Conservation (phyloP, 2,113 vertebrate species). For the Butastur rufipennis region DNA sequence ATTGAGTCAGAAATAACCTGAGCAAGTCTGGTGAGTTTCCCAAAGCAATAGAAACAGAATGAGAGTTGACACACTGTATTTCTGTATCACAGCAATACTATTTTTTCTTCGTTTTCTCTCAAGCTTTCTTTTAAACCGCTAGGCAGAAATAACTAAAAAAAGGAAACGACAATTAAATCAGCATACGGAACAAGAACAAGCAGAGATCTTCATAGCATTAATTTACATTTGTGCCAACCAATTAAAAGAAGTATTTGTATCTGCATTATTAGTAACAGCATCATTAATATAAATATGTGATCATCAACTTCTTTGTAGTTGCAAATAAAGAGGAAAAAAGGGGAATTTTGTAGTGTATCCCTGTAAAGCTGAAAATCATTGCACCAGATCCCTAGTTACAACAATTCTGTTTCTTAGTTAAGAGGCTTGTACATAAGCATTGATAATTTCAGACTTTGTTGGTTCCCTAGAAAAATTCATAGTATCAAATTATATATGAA, state of each 20-base stretch:
- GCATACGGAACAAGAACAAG: neutral
- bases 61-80: neutral
- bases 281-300: neutral
- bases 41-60: neutral
- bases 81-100: neutral
- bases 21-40: neutral
- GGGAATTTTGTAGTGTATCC: neutral
- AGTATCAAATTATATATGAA: neutral
- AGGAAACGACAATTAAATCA: neutral
- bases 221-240: neutral
- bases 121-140: neutral
- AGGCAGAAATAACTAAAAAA: neutral
- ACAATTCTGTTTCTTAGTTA: neutral
- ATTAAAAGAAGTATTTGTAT: neutral
- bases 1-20: neutral
- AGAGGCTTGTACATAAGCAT: neutral
- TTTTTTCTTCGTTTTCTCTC: neutral
- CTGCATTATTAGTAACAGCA: neutral
- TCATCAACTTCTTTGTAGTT: neutral
- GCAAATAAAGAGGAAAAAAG: neutral
- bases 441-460: neutral
- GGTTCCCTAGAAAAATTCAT: neutral
- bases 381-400: neutral
- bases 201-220: neutral
- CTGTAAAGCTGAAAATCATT: neutral